These are phyloP conservation scores for Diuraphis noxia DNA, from an alignment of 1,140 invertebrate genomes.

Conservation along the genomic window DNA sequence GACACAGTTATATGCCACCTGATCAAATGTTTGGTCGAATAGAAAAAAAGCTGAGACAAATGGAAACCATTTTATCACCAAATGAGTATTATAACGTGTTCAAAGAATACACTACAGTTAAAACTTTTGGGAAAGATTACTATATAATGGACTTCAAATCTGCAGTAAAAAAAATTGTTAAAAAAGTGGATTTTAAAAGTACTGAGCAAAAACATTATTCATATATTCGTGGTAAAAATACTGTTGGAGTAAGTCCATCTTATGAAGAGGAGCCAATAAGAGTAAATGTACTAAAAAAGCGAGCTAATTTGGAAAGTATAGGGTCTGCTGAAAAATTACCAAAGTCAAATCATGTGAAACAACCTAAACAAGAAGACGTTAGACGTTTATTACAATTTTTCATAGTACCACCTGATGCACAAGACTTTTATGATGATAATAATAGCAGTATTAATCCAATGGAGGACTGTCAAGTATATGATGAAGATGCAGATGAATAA, in stretches of 20 bases:
- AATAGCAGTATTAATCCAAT: neutral
- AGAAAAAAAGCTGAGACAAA: neutral
- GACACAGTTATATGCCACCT: neutral
- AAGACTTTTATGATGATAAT: neutral
- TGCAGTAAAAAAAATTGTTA: slow-evolving; percentile 17
- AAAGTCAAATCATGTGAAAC: neutral
- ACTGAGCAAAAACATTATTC: neutral
- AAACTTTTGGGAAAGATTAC: neutral
- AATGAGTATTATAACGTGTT: neutral
- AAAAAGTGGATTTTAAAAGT: neutral
- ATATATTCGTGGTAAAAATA: neutral
- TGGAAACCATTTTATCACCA: neutral
- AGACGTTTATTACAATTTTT: neutral
- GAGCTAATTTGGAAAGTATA: neutral
- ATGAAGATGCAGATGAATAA: neutral
- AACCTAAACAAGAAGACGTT: neutral
- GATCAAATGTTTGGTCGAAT: neutral
- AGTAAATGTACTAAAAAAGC: neutral
- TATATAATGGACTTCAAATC: neutral
- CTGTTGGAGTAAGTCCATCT: neutral
- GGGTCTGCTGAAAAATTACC: neutral
- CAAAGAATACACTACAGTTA: neutral
- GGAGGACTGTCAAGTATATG: neutral
- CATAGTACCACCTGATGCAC: neutral
- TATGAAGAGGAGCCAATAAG: neutral